Percentiles rank a stretch among this genome's conserved stretches.
Conservation (phyloP, 2,888 invertebrate species). For the Myopa tessellatipennis region DNA sequence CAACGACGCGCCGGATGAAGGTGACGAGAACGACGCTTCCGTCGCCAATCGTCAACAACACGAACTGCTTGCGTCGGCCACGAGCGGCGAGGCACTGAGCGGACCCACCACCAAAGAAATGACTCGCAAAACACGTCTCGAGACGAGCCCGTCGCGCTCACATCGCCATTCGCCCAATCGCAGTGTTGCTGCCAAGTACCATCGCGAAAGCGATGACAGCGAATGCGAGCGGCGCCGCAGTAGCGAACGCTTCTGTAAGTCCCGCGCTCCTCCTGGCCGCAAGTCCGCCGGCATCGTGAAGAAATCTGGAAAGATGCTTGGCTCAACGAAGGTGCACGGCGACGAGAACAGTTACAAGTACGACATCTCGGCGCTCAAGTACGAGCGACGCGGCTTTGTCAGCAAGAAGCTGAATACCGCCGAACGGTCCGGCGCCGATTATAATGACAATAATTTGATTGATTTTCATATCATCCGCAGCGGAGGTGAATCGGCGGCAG, state of each 20-base stretch:
- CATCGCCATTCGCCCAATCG: constrained; percentile 65
- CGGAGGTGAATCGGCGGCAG: constrained; percentile 4
- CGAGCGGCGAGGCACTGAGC: constrained; percentile 41
- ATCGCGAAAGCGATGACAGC: constrained; percentile 69
- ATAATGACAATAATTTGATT: constrained; percentile 68
- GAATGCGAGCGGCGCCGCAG: constrained; percentile 74
- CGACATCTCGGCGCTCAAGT: constrained; percentile 64
- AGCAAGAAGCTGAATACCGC: constrained; percentile 60
- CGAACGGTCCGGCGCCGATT: constrained; percentile 56
- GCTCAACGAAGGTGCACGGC: constrained; percentile 56
- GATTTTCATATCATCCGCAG: constrained; percentile 59
- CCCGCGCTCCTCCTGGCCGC: constrained; percentile 72
- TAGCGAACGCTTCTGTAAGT: constrained; percentile 75
- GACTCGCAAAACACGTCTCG: constrained; percentile 58
- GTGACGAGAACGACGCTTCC: constrained; percentile 60
- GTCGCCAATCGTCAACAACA: constrained; percentile 57
- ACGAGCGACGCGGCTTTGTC: constrained; percentile 67
- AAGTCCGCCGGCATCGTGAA: constrained; percentile 64
- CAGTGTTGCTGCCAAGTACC: constrained; percentile 42
- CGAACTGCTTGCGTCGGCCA: constrained; percentile 36
- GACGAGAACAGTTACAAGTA: constrained; percentile 68
- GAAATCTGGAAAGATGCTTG: constrained; percentile 58
- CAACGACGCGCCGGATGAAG: constrained; percentile 36
- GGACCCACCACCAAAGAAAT: constrained; percentile 55
- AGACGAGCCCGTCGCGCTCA: constrained; percentile 68